These are phyloP conservation scores for Drosophila falleni DNA, from an alignment of 2,888 invertebrate species.

Conservation along the genomic window DNA sequence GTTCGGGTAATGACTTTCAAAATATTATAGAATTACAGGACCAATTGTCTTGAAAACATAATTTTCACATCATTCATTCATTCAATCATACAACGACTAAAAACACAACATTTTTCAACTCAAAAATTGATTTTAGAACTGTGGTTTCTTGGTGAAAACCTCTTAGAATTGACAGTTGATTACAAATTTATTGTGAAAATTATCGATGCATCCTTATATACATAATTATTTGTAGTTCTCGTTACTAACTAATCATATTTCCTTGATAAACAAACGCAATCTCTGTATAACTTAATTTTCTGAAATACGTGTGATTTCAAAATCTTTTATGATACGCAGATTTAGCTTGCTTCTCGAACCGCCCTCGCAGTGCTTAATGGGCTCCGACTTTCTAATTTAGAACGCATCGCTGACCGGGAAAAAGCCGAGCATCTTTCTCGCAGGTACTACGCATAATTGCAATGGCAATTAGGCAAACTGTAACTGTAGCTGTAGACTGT, in stretches of 20 bases:
- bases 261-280: not conserved
- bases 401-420: constrained; percentile 46
- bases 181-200: too few species aligned
- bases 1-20: too few species aligned
- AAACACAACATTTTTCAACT: too few species aligned
- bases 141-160: too few species aligned
- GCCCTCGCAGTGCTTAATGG: constrained; percentile 21
- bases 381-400: constrained; percentile 34
- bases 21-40: too few species aligned
- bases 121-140: too few species aligned
- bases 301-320: not conserved
- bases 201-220: too few species aligned
- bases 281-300: not conserved
- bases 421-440: constrained; percentile 19
- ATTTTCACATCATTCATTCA: too few species aligned
- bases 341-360: not conserved
- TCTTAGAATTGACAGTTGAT: too few species aligned
- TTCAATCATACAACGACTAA: too few species aligned
- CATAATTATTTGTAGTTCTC: not conserved
- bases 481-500: constrained; percentile 23
- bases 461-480: constrained; percentile 60
- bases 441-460: constrained; percentile 70
- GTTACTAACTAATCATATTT: not conserved
- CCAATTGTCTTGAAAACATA: too few species aligned
- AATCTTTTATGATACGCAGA: not conserved